These are phyloP conservation scores for Heterochromis multidens DNA, from an alignment of 2,113 vertebrate genomes.

Conservation along the genomic window DNA sequence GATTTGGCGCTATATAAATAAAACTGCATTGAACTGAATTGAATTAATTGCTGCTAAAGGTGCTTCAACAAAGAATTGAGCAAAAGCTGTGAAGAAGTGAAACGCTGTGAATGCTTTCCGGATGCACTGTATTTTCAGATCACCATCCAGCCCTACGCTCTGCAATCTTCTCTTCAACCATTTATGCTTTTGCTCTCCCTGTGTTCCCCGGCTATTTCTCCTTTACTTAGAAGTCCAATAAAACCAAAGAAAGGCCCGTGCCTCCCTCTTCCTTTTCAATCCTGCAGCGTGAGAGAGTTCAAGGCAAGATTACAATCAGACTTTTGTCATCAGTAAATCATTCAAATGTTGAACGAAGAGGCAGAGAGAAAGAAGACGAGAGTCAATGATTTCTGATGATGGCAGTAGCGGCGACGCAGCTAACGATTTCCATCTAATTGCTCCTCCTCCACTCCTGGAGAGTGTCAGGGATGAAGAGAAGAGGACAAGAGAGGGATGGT, in stretches of 20 bases:
- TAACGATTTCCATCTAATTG: conserved; percentile 73
- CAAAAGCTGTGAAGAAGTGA: too few relatives aligned
- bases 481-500: background rate
- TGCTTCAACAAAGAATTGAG: too few relatives aligned
- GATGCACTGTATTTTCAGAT: background rate
- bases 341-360: conserved; percentile 48
- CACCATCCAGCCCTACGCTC: background rate
- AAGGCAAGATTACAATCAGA: conserved; percentile 65
- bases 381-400: conserved; percentile 64
- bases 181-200: background rate
- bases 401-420: background rate
- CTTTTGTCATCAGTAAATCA: conserved; percentile 68
- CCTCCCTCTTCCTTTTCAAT: background rate
- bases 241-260: background rate
- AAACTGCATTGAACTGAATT: too few relatives aligned
- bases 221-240: conserved; percentile 5
- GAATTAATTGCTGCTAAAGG: too few relatives aligned
- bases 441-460: conserved; percentile 47
- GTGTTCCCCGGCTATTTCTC: background rate
- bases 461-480: conserved; percentile 13
- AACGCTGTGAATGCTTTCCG: too few relatives aligned
- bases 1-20: too few relatives aligned
- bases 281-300: conserved; percentile 5
- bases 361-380: conserved; percentile 37
- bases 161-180: background rate